Evolutionary conservation across 2,797 vertebrate genomes (phyloP).

Genomic region (Toxotes lorentzi): DNA sequence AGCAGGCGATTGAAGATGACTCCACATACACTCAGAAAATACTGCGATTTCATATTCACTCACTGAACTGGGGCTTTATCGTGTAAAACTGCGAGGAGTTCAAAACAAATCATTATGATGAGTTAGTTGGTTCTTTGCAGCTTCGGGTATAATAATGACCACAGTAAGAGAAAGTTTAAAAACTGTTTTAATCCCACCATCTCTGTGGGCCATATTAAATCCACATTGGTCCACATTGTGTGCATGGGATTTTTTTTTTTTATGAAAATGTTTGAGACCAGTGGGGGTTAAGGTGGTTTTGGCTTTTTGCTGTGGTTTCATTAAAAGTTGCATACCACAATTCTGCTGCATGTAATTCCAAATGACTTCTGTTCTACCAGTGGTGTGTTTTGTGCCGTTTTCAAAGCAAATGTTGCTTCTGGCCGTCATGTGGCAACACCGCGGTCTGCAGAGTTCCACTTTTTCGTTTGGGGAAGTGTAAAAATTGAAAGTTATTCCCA

Average conservation of each 20-base stretch:
- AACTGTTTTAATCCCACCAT: not conserved
- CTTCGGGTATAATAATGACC: not conserved
- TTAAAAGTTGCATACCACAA: not conserved
- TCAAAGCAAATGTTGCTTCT: not conserved
- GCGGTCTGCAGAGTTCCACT: constrained; percentile 13
- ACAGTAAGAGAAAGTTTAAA: not conserved
- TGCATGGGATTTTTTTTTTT: not conserved
- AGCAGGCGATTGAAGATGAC: not conserved
- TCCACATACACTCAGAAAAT: not conserved
- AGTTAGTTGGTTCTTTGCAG: not conserved
- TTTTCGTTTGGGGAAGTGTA: constrained; percentile 53
- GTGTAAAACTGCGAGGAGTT: not conserved
- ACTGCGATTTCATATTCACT: not conserved
- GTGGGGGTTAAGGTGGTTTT: not conserved
- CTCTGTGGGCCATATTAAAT: not conserved
- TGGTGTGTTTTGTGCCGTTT: not conserved
- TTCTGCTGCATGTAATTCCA: not conserved
- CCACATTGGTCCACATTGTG: not conserved
- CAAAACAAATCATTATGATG: not conserved
- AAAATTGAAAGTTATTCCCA: constrained; percentile 41
- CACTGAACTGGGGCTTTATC: not conserved
- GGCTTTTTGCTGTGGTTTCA: not conserved
- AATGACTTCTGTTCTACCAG: not conserved
- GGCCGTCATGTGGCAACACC: not conserved
- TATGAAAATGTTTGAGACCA: not conserved